Evolutionary conservation across 1,140 invertebrate species (phyloP).

Genomic region (Sycophaga agraensis): DNA sequence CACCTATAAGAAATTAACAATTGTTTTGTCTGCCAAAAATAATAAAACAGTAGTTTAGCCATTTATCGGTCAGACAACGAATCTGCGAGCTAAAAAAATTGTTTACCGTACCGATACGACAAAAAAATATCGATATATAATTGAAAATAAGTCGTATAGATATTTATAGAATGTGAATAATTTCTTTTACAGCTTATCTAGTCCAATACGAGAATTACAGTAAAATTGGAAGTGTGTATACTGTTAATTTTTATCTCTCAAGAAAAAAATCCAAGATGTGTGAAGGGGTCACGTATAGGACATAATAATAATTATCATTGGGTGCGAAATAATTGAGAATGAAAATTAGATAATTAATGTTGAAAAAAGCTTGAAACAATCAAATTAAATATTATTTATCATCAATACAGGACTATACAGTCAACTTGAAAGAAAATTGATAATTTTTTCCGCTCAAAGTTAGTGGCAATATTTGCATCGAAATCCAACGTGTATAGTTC

Average conservation of each 20-base stretch:
- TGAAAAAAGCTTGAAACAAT: neutral
- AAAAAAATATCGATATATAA: neutral
- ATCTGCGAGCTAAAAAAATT: constrained; percentile 20
- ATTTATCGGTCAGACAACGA: constrained; percentile 17
- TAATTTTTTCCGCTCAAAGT: neutral
- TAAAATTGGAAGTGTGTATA: neutral
- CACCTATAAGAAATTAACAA: too few relatives aligned
- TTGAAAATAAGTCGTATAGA: neutral
- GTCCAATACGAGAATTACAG: neutral
- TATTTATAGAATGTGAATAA: neutral
- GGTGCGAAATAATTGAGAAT: neutral
- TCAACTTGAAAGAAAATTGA: neutral
- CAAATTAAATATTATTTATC: neutral
- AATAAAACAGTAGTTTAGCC: constrained; percentile 18
- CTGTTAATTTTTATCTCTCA: neutral
- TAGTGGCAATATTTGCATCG: neutral
- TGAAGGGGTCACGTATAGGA: neutral
- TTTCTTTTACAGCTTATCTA: neutral
- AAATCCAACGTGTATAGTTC: neutral
- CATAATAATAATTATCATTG: neutral
- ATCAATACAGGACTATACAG: neutral
- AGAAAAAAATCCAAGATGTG: neutral
- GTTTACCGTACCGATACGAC: neutral
- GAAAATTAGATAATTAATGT: neutral
- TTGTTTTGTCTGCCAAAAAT: neutral